These are phyloP conservation scores for Petrolisthes manimaculis DNA, from an alignment of 2,888 invertebrate genomes.

Conservation along the genomic window DNA sequence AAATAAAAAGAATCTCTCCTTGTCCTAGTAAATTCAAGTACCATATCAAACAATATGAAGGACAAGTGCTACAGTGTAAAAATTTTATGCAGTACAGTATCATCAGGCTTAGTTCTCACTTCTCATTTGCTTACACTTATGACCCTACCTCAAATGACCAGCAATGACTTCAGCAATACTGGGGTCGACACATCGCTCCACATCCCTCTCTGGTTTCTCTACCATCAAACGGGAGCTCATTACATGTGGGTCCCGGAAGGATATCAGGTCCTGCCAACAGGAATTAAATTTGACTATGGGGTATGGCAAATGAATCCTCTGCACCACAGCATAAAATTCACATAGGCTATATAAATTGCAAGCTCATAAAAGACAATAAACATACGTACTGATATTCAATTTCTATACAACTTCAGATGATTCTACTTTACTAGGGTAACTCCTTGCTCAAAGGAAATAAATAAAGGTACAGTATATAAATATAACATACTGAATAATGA, in stretches of 20 bases:
- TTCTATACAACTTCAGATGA: no score
- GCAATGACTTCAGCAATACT: slow-evolving; percentile 83
- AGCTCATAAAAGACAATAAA: not conserved
- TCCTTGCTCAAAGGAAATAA: not conserved
- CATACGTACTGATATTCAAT: no score
- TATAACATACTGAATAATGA: not conserved
- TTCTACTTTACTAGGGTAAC: not conserved
- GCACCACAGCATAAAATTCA: no score
- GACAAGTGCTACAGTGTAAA: no score
- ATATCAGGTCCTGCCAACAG: slow-evolving; percentile 69
- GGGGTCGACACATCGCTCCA: slow-evolving; percentile 79
- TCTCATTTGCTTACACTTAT: not conserved
- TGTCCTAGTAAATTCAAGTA: no score
- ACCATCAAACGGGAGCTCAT: slow-evolving; percentile 79
- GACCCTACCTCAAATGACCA: slow-evolving; percentile 79
- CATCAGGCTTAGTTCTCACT: no score
- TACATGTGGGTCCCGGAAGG: slow-evolving; percentile 78
- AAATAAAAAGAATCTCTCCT: no score
- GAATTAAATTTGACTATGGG: not conserved
- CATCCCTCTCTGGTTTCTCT: slow-evolving; percentile 79
- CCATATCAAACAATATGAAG: no score
- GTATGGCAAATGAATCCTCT: no score
- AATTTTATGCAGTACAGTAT: no score
- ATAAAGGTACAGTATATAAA: not conserved
- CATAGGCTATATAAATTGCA: not conserved